Conservation (phyloP, 2,888 invertebrate species). For the Caradrina kadenii region DNA sequence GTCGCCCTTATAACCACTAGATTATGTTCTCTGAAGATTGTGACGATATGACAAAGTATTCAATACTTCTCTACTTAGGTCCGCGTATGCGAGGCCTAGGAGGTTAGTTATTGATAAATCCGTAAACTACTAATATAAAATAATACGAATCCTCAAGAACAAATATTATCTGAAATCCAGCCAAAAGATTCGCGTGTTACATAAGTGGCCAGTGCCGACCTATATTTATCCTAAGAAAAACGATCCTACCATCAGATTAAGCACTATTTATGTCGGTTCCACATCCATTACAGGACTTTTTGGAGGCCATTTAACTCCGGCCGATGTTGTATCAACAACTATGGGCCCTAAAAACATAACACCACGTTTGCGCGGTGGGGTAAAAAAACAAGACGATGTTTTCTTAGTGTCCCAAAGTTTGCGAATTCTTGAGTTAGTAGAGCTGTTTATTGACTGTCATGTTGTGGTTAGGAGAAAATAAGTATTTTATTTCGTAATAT, state of each 20-base stretch:
- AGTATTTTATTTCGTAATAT: conserved; percentile 8
- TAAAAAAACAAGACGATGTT: conserved; percentile 48
- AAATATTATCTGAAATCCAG: conserved; percentile 1
- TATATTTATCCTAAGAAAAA: conserved; percentile 47
- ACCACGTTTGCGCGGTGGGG: conserved; percentile 18
- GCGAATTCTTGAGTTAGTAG: conserved; percentile 37
- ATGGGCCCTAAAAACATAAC: conserved; percentile 34
- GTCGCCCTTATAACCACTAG: too few relatives aligned
- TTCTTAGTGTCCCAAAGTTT: conserved; percentile 26
- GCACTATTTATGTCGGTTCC: conserved; percentile 56
- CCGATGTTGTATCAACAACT: conserved; percentile 40
- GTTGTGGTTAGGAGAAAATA: conserved; percentile 2
- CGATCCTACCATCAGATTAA: conserved; percentile 53
- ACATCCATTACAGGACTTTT: conserved; percentile 49
- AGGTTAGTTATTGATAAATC: neutral
- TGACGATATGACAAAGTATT: too few relatives aligned
- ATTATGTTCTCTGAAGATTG: too few relatives aligned
- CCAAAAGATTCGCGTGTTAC: conserved; percentile 28
- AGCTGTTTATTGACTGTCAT: conserved; percentile 38
- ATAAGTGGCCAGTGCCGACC: conserved; percentile 20
- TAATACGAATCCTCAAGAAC: neutral
- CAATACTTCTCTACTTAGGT: too few relatives aligned
- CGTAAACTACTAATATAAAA: neutral
- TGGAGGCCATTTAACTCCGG: conserved; percentile 40
- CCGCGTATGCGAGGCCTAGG: too few relatives aligned